phyloP scores from a whole-genome alignment of 2,888 invertebrate genomes.

The Ernsta delagoae region DNA sequence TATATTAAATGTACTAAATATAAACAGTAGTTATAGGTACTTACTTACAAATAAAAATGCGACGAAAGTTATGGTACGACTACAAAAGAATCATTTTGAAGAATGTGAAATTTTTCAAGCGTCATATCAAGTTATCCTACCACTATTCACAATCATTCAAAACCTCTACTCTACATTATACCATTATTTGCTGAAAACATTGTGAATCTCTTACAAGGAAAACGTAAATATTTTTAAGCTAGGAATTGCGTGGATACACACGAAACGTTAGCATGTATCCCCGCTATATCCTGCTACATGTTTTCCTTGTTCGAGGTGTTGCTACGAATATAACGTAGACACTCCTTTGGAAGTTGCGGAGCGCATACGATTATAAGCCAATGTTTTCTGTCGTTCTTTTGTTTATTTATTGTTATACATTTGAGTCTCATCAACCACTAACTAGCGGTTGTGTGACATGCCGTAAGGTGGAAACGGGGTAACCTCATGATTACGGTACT shows the following conservation, averaged over 20 bases:
- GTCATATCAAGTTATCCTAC: slow-evolving; percentile 44
- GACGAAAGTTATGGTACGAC: slow-evolving; percentile 27
- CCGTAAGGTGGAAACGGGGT: slow-evolving; percentile 62
- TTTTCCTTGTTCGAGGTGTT: slow-evolving; percentile 70
- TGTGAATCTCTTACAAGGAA: slow-evolving; percentile 71
- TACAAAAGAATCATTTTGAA: background rate
- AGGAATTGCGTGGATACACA: slow-evolving; percentile 73
- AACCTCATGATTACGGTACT: slow-evolving; percentile 44
- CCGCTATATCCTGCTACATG: slow-evolving; percentile 64
- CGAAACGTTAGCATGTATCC: slow-evolving; percentile 63
- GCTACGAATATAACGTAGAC: slow-evolving; percentile 61
- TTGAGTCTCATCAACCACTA: slow-evolving; percentile 63
- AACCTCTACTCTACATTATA: slow-evolving; percentile 39
- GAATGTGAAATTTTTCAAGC: slow-evolving; percentile 37
- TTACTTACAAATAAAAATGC: slow-evolving; percentile 4
- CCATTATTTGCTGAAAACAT: slow-evolving; percentile 60
- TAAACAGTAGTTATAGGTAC: background rate
- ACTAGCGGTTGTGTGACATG: slow-evolving; percentile 68
- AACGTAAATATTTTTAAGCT: slow-evolving; percentile 55
- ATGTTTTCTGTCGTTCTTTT: slow-evolving; percentile 63
- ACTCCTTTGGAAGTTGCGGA: slow-evolving; percentile 81
- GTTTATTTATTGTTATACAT: slow-evolving; percentile 67
- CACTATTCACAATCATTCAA: slow-evolving; percentile 41
- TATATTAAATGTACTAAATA: slow-evolving; percentile 14
- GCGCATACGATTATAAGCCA: slow-evolving; percentile 64